These are phyloP conservation scores for Eulithis testata DNA, from an alignment of 2,888 invertebrate species.

Conservation along the genomic window DNA sequence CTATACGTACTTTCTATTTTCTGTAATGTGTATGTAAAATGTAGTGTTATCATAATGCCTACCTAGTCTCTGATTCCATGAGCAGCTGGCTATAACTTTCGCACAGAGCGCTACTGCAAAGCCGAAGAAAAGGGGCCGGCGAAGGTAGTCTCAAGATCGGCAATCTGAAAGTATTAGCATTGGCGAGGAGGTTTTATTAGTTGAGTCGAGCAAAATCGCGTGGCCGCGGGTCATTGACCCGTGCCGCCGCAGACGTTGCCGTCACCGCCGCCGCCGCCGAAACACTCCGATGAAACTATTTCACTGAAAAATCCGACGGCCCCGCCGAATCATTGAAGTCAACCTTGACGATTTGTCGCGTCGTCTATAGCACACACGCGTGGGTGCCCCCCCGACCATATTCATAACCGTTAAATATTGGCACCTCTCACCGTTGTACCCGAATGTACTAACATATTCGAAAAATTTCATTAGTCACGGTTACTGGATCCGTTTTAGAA, in stretches of 20 bases:
- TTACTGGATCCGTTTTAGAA: constrained; percentile 43
- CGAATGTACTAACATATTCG: constrained; percentile 45
- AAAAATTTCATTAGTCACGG: constrained; percentile 50
- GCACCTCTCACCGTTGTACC: constrained; percentile 64
- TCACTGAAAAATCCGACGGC: constrained; percentile 80
- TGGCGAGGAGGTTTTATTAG: constrained; percentile 59
- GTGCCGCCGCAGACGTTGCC: constrained; percentile 83
- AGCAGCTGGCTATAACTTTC: no score
- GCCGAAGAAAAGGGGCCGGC: constrained; percentile 34
- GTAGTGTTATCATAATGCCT: no score
- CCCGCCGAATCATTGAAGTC: constrained; percentile 77
- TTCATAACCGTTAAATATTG: constrained; percentile 76
- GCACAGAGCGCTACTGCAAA: not conserved
- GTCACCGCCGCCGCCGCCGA: constrained; percentile 64
- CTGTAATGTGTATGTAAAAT: no score
- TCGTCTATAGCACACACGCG: constrained; percentile 67
- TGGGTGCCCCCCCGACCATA: constrained; percentile 70
- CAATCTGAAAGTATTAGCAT: constrained; percentile 35
- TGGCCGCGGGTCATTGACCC: constrained; percentile 77
- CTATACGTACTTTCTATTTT: no score
- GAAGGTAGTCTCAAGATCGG: constrained; percentile 28
- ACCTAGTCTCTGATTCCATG: no score
- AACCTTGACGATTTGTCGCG: constrained; percentile 82
- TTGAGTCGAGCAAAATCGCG: constrained; percentile 75
- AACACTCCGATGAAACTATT: constrained; percentile 68